Percentiles rank a stretch among this genome's conserved stretches.
phyloP scores from a whole-genome alignment of 2,888 invertebrate genomes.

The Machimus rusticus region DNA sequence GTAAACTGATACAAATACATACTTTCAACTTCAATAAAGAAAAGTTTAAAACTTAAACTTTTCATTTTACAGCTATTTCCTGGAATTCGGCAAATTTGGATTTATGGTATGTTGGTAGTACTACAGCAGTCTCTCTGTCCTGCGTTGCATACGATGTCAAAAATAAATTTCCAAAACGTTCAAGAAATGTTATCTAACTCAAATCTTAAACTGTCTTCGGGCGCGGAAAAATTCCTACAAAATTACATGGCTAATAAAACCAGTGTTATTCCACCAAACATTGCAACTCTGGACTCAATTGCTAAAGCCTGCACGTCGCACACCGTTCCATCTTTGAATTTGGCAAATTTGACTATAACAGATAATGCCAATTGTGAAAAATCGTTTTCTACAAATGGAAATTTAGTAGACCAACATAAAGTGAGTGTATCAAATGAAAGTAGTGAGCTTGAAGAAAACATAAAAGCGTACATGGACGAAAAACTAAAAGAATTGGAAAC shows the following conservation, averaged over 20 bases:
- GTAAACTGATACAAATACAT: not conserved
- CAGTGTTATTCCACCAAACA: not conserved
- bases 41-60: not conserved
- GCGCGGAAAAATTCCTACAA: constrained; percentile 53
- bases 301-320: not conserved
- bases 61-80: constrained; percentile 44
- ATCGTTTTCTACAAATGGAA: not conserved
- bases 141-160: constrained; percentile 47
- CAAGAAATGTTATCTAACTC: constrained; percentile 54
- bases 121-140: constrained; percentile 36
- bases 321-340: not conserved
- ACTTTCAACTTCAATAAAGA: not conserved
- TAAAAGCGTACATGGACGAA: constrained; percentile 52
- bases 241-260: constrained; percentile 18
- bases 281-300: not conserved
- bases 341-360: not conserved
- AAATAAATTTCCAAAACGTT: constrained; percentile 56
- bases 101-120: constrained; percentile 55
- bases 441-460: constrained; percentile 49
- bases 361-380: constrained; percentile 14
- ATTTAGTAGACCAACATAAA: not conserved
- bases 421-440: not conserved
- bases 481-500: constrained; percentile 48
- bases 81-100: constrained; percentile 54
- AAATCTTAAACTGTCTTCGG: constrained; percentile 51